Evolutionary conservation across 2,797 vertebrate genomes (phyloP).

Genomic region (Emys orbicularis): DNA sequence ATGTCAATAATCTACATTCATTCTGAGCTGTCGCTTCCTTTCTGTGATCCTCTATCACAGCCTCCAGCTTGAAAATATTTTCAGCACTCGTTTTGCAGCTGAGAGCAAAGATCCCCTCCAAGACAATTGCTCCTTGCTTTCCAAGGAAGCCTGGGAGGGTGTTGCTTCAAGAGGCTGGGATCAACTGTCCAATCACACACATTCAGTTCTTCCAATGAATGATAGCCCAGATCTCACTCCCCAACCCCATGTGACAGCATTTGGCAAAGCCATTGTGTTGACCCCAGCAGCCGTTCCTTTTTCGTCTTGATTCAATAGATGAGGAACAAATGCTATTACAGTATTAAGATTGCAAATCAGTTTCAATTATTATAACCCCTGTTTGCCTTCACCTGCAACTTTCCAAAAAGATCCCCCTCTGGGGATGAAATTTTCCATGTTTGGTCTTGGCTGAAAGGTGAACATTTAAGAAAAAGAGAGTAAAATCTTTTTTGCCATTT

Average conservation of each 20-base stretch:
- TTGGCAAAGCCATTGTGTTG: neutral
- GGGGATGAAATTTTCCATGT: neutral
- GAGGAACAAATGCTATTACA: conserved; percentile 3
- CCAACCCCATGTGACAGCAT: neutral
- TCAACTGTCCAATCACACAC: conserved; percentile 23
- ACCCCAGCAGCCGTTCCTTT: conserved; percentile 14
- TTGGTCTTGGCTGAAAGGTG: neutral
- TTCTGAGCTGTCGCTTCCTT: conserved; percentile 29
- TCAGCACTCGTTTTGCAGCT: neutral
- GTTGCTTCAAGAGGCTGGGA: neutral
- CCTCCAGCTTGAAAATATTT: neutral
- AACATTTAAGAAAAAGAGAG: neutral
- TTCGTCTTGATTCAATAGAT: neutral
- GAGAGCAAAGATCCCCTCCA: neutral
- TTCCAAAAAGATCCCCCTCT: conserved; percentile 34
- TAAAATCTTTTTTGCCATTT: neutral
- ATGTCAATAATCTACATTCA: neutral
- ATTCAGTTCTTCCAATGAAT: neutral
- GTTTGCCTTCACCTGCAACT: conserved; percentile 35
- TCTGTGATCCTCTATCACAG: neutral
- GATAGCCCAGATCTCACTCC: neutral
- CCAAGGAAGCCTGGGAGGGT: neutral
- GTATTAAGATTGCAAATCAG: conserved; percentile 58
- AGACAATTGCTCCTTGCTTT: neutral
- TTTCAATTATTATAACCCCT: conserved; percentile 25